phyloP scores from a whole-genome alignment of 2,888 invertebrate genomes.

The Ichneumoninae sp. region DNA sequence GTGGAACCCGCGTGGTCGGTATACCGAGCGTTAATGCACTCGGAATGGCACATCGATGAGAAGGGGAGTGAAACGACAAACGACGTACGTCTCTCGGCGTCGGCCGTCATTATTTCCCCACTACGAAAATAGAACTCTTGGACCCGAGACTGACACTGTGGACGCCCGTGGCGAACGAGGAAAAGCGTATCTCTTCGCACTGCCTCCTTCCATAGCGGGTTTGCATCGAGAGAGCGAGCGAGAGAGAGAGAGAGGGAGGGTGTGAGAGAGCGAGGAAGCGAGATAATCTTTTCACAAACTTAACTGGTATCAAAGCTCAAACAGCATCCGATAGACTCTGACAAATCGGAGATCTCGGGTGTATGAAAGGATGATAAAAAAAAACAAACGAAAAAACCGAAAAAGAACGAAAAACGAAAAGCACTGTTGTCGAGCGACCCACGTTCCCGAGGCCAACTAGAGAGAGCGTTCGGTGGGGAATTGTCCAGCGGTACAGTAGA shows the following conservation, averaged over 20 bases:
- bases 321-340: neutral
- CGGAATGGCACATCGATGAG: constrained; percentile 33
- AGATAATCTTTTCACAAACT: neutral
- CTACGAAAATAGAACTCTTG: constrained; percentile 63
- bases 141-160: constrained; percentile 49
- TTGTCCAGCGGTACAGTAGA: constrained; percentile 23
- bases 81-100: constrained; percentile 32
- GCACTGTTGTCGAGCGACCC: neutral
- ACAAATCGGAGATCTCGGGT: neutral
- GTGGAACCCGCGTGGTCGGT: neutral
- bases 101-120: constrained; percentile 51
- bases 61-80: constrained; percentile 34
- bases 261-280: neutral
- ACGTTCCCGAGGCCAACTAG: neutral
- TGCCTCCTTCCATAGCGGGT: neutral
- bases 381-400: neutral
- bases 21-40: constrained; percentile 9
- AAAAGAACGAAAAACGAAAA: neutral
- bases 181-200: constrained; percentile 33
- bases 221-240: neutral
- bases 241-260: no score
- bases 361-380: neutral
- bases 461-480: constrained; percentile 9
- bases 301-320: neutral
- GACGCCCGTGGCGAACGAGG: constrained; percentile 40